Base-by-base conservation (phyloP, 1,140 invertebrate genomes). In the Bombus huntii region DNA sequence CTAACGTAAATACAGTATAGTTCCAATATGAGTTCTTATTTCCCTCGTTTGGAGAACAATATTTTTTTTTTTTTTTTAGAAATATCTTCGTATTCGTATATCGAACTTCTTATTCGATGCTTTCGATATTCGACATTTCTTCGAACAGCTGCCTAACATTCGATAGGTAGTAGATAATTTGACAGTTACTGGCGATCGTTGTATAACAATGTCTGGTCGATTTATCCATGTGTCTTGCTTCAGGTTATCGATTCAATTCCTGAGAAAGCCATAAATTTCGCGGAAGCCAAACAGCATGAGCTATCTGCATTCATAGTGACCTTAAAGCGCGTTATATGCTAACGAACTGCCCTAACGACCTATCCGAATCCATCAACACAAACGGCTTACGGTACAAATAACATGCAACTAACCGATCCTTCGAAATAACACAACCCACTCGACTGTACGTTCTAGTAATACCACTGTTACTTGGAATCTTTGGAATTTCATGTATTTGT, bases 181-280 rank as follows among this genome's bases (percentile, higher is more conserved):
- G 37, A n/a, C 28, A 47, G 44, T 22, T 47, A 73, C 3, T 2
- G n/a, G 15, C n/a, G 9, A 47, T 47, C 28, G 42, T 42, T 31
- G 71, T 47, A 44, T 9, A n/a, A n/a, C 39, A 47, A 73, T 47
- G n/a, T 9, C 42, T 10, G 71, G 25, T 4, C 8, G 15, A 42
- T 44, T 73, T 39, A 18, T 8, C 70, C 70, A 42, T 71, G 37
- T 71, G 25, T 71, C 39, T 73, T 73, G 71, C 71, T n/a, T 71
- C 70, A 18, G 39, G 71, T 28, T 31, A 73, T 73, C 42, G 42
- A 73, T 47, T 73, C 71, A 73, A 44, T 44, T 73, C 71, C 42
- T 73, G 71, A 73, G 71, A 73, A 73, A 73, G 71, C 71, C 42
- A 73, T 73, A 73, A 73, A 73, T 73, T 73, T 44, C 28, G n/a